A percentile compares a stretch with the other conserved stretches of the same genome.
These are phyloP conservation scores for Parochlus steinenii DNA, from an alignment of 2,888 invertebrate genomes.

Conservation along the genomic window DNA sequence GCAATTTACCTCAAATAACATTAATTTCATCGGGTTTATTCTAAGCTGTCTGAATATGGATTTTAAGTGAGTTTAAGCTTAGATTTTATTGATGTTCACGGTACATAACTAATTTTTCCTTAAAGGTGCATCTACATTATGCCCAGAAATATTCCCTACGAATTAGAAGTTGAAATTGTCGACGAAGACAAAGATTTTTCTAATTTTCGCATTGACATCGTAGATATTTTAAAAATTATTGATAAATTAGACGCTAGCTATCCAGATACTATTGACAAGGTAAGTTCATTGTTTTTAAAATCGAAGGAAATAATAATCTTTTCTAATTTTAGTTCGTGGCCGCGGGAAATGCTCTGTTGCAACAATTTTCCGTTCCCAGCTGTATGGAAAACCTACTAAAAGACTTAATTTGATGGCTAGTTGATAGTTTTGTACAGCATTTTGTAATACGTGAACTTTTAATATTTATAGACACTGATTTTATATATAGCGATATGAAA, in stretches of 20 bases:
- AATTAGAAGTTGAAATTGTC: conserved; percentile 16
- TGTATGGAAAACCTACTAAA: conserved; percentile 7
- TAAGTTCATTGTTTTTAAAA: conserved; percentile 9
- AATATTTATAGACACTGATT: no score
- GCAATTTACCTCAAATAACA: conserved; percentile 16
- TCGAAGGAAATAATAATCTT: not conserved
- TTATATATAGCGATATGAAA: no score
- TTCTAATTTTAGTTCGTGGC: conserved; percentile 12
- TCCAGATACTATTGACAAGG: conserved; percentile 14
- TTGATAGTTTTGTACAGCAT: no score
- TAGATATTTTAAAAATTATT: conserved; percentile 15
- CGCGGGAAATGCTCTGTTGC: conserved; percentile 9
- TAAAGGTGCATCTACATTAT: conserved; percentile 17
- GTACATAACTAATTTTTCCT: conserved; percentile 7
- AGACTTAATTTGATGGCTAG: conserved; percentile 10
- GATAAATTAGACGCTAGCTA: conserved; percentile 10
- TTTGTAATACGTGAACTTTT: no score
- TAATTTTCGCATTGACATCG: conserved; percentile 15
- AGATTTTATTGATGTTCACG: not conserved
- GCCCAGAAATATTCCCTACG: conserved; percentile 16
- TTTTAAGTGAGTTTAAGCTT: conserved; percentile 15
- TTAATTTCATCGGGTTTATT: conserved; percentile 17
- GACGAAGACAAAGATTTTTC: conserved; percentile 17
- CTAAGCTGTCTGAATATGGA: conserved; percentile 16
- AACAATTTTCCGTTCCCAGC: conserved; percentile 5